These are phyloP conservation scores for Scortum barcoo DNA, from an alignment of 2,113 vertebrate species.

Conservation along the genomic window DNA sequence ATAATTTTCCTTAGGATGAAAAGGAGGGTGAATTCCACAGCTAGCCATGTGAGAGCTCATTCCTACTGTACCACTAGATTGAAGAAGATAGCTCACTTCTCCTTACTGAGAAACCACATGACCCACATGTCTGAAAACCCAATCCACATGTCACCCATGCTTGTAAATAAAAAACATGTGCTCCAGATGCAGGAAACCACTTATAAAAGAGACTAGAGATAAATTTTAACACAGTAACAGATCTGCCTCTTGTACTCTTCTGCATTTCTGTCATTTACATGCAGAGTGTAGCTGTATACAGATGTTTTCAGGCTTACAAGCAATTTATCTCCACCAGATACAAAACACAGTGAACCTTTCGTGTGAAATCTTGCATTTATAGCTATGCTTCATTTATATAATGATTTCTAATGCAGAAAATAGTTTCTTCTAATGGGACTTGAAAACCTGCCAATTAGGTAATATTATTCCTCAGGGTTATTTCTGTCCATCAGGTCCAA, in stretches of 20 bases:
- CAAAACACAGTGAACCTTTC: neutral
- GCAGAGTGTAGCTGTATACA: slow-evolving; percentile 16
- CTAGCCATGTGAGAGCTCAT: slow-evolving; percentile 38
- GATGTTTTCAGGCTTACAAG: slow-evolving; percentile 25
- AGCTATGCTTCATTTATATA: slow-evolving; percentile 14
- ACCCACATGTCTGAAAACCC: neutral
- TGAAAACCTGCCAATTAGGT: slow-evolving; percentile 20
- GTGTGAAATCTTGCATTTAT: slow-evolving; percentile 5
- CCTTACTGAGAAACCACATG: slow-evolving; percentile 40
- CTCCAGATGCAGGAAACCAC: slow-evolving; percentile 61
- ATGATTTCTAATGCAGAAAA: slow-evolving; percentile 35
- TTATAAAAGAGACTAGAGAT: slow-evolving; percentile 54
- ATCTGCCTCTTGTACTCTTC: slow-evolving; percentile 16
- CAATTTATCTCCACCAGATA: slow-evolving; percentile 1
- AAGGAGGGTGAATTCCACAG: slow-evolving; percentile 68
- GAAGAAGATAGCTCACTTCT: slow-evolving; percentile 36
- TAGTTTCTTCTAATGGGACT: slow-evolving; percentile 10
- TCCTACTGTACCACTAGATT: slow-evolving; percentile 28
- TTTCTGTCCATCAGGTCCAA: slow-evolving; percentile 47
- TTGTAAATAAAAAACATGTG: slow-evolving; percentile 55
- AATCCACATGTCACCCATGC: slow-evolving; percentile 44
- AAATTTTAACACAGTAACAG: slow-evolving; percentile 40
- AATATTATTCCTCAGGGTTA: slow-evolving; percentile 32
- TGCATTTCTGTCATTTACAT: slow-evolving; percentile 17
- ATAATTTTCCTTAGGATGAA: slow-evolving; percentile 72